phyloP scores from a whole-genome alignment of 2,113 vertebrate genomes.

The Romanogobio albipinnatus region DNA sequence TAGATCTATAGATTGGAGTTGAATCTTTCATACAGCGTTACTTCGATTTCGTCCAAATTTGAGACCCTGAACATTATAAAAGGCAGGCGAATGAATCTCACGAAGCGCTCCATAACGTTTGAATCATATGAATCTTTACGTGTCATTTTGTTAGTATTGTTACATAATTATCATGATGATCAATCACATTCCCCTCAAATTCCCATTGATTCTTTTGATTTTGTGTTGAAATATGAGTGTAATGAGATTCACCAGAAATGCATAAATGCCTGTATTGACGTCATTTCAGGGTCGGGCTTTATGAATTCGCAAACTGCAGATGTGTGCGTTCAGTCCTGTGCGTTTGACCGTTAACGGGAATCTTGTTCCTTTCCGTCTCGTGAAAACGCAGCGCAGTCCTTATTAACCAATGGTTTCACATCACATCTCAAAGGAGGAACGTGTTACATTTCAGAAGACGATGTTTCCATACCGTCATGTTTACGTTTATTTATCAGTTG shows the following conservation, averaged over 20 bases:
- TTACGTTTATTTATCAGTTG: not conserved
- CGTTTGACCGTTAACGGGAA: constrained; percentile 50
- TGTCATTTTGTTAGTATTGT: not conserved
- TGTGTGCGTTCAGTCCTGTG: constrained; percentile 51
- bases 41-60: not conserved
- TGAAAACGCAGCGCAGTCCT: not conserved
- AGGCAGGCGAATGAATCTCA: not conserved
- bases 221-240: not conserved
- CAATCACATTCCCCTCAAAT: not conserved
- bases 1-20: not conserved
- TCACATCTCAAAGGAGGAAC: not conserved
- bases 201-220: not conserved
- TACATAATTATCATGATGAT: not conserved
- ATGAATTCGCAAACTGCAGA: constrained; percentile 48
- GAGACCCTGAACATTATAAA: not conserved
- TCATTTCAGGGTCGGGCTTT: not conserved
- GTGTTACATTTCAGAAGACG: not conserved
- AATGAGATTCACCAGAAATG: not conserved
- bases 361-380: constrained; percentile 6
- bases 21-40: not conserved
- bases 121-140: not conserved
- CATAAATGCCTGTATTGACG: not conserved
- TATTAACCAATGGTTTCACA: not conserved
- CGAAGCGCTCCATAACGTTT: not conserved
- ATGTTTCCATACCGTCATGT: not conserved